Evolutionary conservation across 1,140 invertebrate species (phyloP).

Genomic region (Nasonia giraulti): DNA sequence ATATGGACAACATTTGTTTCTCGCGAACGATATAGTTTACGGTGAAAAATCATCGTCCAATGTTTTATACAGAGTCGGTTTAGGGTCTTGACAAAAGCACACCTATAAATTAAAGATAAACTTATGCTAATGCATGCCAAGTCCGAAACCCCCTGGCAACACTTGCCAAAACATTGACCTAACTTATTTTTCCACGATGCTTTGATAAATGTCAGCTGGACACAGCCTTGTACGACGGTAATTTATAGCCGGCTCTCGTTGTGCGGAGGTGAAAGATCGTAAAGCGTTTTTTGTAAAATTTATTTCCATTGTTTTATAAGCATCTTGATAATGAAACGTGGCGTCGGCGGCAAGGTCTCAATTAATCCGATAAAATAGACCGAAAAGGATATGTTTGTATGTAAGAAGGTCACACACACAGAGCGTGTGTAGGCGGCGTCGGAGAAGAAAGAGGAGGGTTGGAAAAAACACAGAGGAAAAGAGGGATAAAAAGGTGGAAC

Average conservation of each 20-base stretch:
- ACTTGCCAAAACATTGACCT: no score
- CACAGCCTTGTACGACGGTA: neutral
- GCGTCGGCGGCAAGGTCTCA: neutral
- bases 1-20: neutral
- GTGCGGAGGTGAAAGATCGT: no score
- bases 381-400: constrained; percentile 33
- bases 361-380: constrained; percentile 36
- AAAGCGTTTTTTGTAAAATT: constrained; percentile 13
- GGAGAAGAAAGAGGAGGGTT: neutral
- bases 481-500: constrained; percentile 46
- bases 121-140: no score
- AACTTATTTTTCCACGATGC: no score
- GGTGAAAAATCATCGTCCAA: no score
- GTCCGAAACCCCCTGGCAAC: no score
- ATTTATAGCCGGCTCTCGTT: neutral
- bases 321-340: constrained; percentile 26
- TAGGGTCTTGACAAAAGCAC: no score
- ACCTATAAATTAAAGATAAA: no score
- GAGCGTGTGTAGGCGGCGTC: neutral
- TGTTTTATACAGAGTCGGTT: no score
- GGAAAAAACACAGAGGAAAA: neutral
- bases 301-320: constrained; percentile 19
- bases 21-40: neutral
- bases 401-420: constrained; percentile 30
- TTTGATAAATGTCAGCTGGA: neutral